Conservation (phyloP, 92 coral and sea anemone species). For the Epizoanthus illoricatus region DNA sequence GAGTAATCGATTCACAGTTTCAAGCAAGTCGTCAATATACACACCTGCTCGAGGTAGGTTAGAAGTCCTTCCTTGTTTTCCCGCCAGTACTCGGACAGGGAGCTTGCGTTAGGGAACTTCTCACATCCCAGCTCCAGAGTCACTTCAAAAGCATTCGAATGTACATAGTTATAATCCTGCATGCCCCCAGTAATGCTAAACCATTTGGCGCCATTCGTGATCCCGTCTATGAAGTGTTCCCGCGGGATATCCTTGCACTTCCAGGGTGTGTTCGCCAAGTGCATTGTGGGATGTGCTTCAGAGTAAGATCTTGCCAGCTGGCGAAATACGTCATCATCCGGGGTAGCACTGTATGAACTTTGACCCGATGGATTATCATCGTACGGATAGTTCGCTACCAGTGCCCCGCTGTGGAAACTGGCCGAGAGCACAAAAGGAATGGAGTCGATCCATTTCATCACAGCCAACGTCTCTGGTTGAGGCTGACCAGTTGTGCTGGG, state of each 20-base stretch:
- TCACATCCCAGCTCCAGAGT: conserved; percentile 95
- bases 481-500: conserved; percentile 90
- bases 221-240: conserved; percentile 96
- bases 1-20: too few species aligned
- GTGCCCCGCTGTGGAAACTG: conserved; percentile 94
- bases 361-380: conserved; percentile 98
- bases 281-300: conserved; percentile 94
- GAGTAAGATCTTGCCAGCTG: conserved; percentile 89
- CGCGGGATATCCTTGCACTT: conserved; percentile 82
- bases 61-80: conserved; percentile 93
- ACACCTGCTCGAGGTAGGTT: conserved; percentile 86
- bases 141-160: conserved; percentile 88
- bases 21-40: background rate
- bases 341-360: conserved; percentile 95
- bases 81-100: conserved; percentile 77
- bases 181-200: conserved; percentile 93
- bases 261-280: conserved; percentile 96
- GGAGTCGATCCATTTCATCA: conserved; percentile 81
- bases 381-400: conserved; percentile 94
- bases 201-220: conserved; percentile 98
- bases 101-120: conserved; percentile 92
- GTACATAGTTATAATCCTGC: conserved; percentile 96
- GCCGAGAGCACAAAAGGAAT: conserved; percentile 95
- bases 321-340: conserved; percentile 97
- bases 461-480: conserved; percentile 84